Evolutionary conservation across 1,140 invertebrate genomes (phyloP).

Genomic region (Euura lappo): DNA sequence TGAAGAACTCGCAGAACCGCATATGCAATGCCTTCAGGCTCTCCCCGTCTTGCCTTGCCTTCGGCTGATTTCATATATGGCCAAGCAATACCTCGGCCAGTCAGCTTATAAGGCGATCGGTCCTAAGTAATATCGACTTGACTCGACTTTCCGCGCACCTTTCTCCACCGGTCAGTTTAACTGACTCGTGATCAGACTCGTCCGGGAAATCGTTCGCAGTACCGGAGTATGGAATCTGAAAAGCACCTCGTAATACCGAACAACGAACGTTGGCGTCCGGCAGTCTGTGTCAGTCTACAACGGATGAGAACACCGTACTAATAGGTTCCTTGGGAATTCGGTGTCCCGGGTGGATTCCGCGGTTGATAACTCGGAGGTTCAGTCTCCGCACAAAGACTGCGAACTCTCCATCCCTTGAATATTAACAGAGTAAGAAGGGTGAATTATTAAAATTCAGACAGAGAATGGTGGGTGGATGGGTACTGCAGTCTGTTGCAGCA

Average conservation of each 20-base stretch:
- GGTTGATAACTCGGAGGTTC: background rate
- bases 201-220: background rate
- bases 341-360: background rate
- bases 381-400: slow-evolving; percentile 15
- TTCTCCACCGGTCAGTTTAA: background rate
- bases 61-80: background rate
- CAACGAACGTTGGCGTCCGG: background rate
- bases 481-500: background rate
- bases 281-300: background rate
- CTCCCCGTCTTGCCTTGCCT: background rate
- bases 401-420: slow-evolving; percentile 42
- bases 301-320: background rate
- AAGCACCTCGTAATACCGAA: slow-evolving; percentile 18
- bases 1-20: background rate
- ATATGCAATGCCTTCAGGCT: background rate
- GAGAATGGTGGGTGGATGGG: background rate
- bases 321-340: slow-evolving; percentile 4
- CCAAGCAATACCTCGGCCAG: background rate
- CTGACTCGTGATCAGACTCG: background rate
- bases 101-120: background rate
- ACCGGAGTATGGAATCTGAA: too few species aligned
- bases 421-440: slow-evolving; percentile 42
- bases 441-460: slow-evolving; percentile 42
- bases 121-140: slow-evolving; percentile 2
- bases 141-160: slow-evolving; percentile 4